Conservation (phyloP, 2,797 vertebrate genomes). For the Urocyon cinereoargenteus region DNA sequence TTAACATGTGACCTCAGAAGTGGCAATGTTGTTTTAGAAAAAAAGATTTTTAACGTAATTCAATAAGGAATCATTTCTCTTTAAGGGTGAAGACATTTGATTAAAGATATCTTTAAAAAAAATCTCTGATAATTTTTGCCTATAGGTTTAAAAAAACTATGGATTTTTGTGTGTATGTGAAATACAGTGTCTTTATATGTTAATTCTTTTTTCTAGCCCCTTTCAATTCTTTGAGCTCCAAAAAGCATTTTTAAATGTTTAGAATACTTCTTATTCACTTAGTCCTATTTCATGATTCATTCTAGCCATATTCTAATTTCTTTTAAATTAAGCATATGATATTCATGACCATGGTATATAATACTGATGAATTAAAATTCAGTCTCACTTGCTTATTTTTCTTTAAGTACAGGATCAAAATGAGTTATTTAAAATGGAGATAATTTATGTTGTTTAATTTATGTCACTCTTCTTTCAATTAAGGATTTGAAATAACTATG, state of each 20-base stretch:
- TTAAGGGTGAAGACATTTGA: not conserved
- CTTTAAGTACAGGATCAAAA: not conserved
- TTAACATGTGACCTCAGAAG: not conserved
- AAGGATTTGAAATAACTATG: not conserved
- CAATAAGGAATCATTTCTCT: not conserved
- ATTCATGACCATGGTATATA: not conserved
- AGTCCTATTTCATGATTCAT: not conserved
- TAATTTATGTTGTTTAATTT: not conserved
- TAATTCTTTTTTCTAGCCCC: not conserved
- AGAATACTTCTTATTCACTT: not conserved
- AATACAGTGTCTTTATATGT: not conserved
- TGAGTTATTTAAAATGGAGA: slow-evolving; percentile 14
- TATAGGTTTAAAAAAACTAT: not conserved
- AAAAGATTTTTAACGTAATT: not conserved
- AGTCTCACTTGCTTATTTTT: not conserved
- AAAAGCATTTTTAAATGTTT: not conserved
- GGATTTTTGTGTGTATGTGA: not conserved
- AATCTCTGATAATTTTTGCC: not conserved
- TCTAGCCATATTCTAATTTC: not conserved
- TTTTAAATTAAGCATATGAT: not conserved
- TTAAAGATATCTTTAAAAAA: not conserved
- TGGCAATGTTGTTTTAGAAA: not conserved
- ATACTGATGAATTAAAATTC: not conserved
- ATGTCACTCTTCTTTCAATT: not conserved
- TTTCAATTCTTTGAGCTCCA: not conserved